Conservation (phyloP, 2,797 vertebrate species). For the Silurus aristotelis region DNA sequence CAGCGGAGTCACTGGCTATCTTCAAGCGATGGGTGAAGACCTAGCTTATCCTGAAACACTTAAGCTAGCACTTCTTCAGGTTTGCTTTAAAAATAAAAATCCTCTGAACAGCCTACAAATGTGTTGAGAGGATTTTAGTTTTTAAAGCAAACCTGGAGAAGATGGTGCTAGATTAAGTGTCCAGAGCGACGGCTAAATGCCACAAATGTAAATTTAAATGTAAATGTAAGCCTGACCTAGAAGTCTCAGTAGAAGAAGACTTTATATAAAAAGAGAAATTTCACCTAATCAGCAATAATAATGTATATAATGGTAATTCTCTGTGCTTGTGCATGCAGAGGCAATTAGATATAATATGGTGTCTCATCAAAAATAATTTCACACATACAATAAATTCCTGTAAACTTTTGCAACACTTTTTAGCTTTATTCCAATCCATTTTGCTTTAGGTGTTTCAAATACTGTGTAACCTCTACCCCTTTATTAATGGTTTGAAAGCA, state of each 20-base stretch:
- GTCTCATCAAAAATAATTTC: not conserved
- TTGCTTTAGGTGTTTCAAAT: not conserved
- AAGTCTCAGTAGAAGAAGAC: not conserved
- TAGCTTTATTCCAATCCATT: constrained; percentile 36
- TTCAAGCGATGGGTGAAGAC: too few species aligned
- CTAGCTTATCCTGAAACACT: too few species aligned
- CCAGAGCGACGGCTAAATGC: too few species aligned
- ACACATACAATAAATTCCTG: not conserved
- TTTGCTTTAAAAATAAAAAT: too few species aligned
- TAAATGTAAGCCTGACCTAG: not conserved
- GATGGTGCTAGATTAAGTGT: too few species aligned
- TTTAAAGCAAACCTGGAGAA: too few species aligned
- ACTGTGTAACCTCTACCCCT: not conserved
- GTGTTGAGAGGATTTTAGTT: too few species aligned
- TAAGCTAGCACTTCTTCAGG: too few species aligned
- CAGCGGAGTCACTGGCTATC: too few species aligned
- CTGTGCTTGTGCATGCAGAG: not conserved
- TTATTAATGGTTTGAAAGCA: not conserved
- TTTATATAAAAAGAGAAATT: not conserved
- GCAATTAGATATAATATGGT: not conserved
- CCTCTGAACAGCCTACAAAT: too few species aligned
- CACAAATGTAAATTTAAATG: too few species aligned
- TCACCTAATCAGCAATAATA: not conserved
- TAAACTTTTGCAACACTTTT: constrained; percentile 7
- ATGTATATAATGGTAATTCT: not conserved